Evolutionary conservation across 2,113 vertebrate species (phyloP).

Genomic region (Catharus fuscescens): DNA sequence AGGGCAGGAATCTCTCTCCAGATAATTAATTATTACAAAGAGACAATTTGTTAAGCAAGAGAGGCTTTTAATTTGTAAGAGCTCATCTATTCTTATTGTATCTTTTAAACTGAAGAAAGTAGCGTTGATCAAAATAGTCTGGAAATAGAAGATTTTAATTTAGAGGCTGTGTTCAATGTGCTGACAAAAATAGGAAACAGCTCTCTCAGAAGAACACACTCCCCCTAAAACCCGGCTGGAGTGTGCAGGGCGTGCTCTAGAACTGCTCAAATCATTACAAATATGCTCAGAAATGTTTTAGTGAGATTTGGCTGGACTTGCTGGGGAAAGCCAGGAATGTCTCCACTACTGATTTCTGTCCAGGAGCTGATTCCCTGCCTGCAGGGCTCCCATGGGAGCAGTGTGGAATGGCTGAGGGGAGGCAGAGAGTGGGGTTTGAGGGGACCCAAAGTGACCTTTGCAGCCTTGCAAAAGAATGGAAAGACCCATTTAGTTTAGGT

Average conservation of each 20-base stretch:
- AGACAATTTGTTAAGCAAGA: constrained; percentile 59
- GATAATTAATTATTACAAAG: constrained; percentile 63
- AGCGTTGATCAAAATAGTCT: constrained; percentile 48
- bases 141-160: constrained; percentile 64
- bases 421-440: neutral
- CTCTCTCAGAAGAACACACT: neutral
- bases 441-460: neutral
- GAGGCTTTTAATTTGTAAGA: constrained; percentile 68
- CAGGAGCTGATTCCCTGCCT: neutral
- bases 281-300: neutral
- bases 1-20: constrained; percentile 31
- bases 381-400: rapidly evolving
- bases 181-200: constrained; percentile 50
- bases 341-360: neutral
- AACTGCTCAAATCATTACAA: neutral
- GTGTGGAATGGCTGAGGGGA: rapidly evolving
- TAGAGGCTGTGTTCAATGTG: constrained; percentile 41
- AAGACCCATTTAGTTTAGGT: neutral
- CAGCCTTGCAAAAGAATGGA: neutral
- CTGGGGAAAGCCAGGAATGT: neutral
- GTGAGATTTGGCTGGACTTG: neutral
- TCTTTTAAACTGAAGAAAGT: constrained; percentile 53
- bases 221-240: neutral
- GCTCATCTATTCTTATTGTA: constrained; percentile 59
- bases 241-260: neutral